Evolutionary conservation across 2,113 vertebrate species (phyloP), one percentile per base, ranked within the genome.

Genomic region (Clarias gariepinus): DNA sequence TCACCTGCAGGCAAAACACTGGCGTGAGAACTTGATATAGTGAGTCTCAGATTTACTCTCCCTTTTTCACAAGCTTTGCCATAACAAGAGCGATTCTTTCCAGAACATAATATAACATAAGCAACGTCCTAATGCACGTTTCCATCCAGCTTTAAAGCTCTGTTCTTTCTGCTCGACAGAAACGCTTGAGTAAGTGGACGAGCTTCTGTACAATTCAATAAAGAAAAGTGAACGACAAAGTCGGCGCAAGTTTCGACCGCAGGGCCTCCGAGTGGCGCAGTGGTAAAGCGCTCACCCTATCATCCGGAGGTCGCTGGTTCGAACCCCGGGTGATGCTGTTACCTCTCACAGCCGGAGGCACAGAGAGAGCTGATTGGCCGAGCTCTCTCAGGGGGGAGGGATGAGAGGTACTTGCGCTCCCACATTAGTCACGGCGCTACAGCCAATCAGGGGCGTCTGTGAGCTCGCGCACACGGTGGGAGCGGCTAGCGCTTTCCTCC

Each of bases 1-100:
- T 96, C 89, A 96, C 95, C 95, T 96, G 86, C 13, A 88, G 68
- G 41, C 36, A 60, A 61, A 19, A 58, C 15, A 18, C n/a, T 47
- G 30, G 41, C 52, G 73, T 81, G 23, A 47, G 47, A 74, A 73
- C 8, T 16, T 83, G 63, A 71, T 36, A 36, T 36, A 36, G 33
- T 36, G 33, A 36, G 33, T n/a, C 28, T 85, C 58, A 7, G 18
- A 60, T 60, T 60, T 6, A 19, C n/a, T 19, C 4, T 58, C 57
- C 55, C 16, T 11, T 68, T 4, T 30, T 6, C 66, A 69, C 28
- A 18, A 69, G 15, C 6, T 33, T 30, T 18, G 66, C 28, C 28
- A 69, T 18, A 18, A 15, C 66, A 69, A 33, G 28, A 33, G 66
- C 30, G 11, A 30, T 15, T 66, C 4, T 16, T 68, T 30, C n/a